Base-by-base conservation (phyloP, 2,113 vertebrate species). In the Gadus chalcogrammus region DNA sequence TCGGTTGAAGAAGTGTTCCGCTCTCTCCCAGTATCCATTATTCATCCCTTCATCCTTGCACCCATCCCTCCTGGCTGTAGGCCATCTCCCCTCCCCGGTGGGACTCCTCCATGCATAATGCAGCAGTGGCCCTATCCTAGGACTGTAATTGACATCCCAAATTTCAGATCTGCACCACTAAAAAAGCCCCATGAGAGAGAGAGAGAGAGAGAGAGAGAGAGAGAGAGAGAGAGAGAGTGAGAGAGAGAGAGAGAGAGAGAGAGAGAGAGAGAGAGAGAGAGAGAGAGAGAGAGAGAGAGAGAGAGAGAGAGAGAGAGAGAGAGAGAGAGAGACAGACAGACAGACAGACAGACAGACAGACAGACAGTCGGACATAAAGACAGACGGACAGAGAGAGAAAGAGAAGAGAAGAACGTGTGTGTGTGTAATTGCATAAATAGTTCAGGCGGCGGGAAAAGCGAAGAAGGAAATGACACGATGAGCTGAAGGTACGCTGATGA, bases 81-180 rank as follows among this genome's bases (percentile, higher is more conserved):
- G 85, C 87, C 82, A 86, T 86, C 88, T 79, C 84, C 42, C 42
- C 42, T 75, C 80, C 87, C 85, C 82, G 75, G 82, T 6, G 81
- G 88, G 88, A 87, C 83, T 75, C 79, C 74, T 82, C 67, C 79
- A 91, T 91, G 83, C 84, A 91, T 91, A 86, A 89, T 91, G 87
- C 84, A 89, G 72, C 69, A 81, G 74, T 66, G 77, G 63, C 81
- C 85, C 82, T 82, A 91, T 89, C 87, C 87, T 85, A 88, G 82
- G 70, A 78, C 83, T 86, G 80, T 91, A 89, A 91, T 88, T 91
- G 88, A 89, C 88, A 89, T 83, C 82, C 83, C 59, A 77, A 73
- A 79, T 72, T 48, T 74, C 70, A 77, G 82, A 82, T 84, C 76
- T 72, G 72, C 77, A 78, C 81, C 65, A 78, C 78, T 85, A 62